Evolutionary conservation across 2,888 invertebrate genomes (phyloP).

Genomic region (Lasioglossum marginatum): DNA sequence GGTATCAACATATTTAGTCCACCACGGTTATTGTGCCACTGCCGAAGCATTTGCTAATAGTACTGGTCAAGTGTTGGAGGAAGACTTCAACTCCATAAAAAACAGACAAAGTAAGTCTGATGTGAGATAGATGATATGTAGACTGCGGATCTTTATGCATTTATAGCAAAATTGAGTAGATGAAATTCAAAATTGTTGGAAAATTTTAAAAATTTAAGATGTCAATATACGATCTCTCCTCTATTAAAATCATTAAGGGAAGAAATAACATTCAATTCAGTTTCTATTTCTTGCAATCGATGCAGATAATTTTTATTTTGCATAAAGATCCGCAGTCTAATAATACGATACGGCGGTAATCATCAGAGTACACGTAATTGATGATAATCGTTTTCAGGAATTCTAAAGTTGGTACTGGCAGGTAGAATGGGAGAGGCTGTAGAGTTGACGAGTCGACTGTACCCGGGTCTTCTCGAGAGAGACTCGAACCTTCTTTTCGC

Average conservation of each 20-base stretch:
- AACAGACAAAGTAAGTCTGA: constrained; percentile 92
- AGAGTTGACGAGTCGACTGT: constrained; percentile 93
- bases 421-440: constrained; percentile 99
- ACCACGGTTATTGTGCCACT: constrained; percentile 98
- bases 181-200: too few relatives aligned
- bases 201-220: too few relatives aligned
- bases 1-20: constrained; percentile 98
- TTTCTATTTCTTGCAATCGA: too few relatives aligned
- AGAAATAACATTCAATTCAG: too few relatives aligned
- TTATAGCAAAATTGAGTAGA: too few relatives aligned
- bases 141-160: too few relatives aligned
- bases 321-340: too few relatives aligned
- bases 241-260: too few relatives aligned
- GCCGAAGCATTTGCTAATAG: constrained; percentile 97
- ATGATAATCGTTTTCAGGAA: constrained; percentile 87
- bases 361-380: not conserved
- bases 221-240: too few relatives aligned
- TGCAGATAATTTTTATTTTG: too few relatives aligned
- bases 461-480: constrained; percentile 96
- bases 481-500: constrained; percentile 97
- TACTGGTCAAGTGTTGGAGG: constrained; percentile 95
- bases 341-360: not conserved
- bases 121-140: not conserved
- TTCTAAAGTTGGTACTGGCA: constrained; percentile 95
- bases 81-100: constrained; percentile 97